phyloP scores from a whole-genome alignment of 1,140 invertebrate species.

The Linepithema humile region DNA sequence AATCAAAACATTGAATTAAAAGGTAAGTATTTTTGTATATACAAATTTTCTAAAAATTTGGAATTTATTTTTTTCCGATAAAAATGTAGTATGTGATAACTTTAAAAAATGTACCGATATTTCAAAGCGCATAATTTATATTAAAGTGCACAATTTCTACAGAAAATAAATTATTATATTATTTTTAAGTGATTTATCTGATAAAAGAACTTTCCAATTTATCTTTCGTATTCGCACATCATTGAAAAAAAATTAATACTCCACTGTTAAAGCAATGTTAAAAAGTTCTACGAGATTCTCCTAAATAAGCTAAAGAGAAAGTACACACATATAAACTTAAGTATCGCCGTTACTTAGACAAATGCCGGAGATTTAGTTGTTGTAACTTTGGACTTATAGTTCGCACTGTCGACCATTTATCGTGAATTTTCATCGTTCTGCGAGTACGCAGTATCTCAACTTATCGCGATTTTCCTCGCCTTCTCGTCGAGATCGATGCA shows the following conservation, averaged over 20 bases:
- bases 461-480: constrained; percentile 9
- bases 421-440: constrained; percentile 1
- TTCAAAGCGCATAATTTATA: not conserved
- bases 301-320: not conserved
- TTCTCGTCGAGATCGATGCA: constrained; percentile 3
- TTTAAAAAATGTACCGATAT: not conserved
- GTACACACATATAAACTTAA: not conserved
- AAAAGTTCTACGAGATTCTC: constrained; percentile 19
- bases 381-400: not conserved
- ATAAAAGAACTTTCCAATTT: no score
- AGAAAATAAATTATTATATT: no score
- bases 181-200: no score
- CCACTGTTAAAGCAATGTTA: no score
- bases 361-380: constrained; percentile 17
- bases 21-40: not conserved
- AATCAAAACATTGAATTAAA: constrained; percentile 6
- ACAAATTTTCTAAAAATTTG: not conserved
- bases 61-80: not conserved
- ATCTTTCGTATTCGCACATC: no score
- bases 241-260: no score
- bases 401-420: not conserved
- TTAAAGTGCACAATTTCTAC: no score
- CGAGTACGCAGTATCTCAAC: constrained; percentile 5
- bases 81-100: not conserved
- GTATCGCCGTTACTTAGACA: no score